These are phyloP conservation scores for Mythimna vitellina DNA, from an alignment of 2,888 invertebrate species.

Conservation along the genomic window DNA sequence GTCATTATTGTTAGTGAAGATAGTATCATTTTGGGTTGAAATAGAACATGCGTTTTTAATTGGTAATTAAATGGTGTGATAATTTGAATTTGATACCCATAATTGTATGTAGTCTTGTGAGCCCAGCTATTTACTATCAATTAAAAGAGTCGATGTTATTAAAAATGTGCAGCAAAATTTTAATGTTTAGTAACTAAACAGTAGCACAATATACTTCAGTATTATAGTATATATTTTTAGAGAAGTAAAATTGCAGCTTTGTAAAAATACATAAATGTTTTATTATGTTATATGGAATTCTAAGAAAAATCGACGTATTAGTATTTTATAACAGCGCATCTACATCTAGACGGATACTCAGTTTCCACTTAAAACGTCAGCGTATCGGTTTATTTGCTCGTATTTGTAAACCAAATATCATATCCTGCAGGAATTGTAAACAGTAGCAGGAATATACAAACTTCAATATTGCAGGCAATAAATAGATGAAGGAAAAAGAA, in stretches of 20 bases:
- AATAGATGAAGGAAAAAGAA: neutral
- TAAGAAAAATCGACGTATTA: neutral
- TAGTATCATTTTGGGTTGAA: neutral
- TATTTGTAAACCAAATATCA: conserved; percentile 51
- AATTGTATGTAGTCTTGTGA: neutral
- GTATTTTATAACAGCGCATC: conserved; percentile 12
- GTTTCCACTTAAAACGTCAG: conserved; percentile 55
- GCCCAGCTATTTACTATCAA: neutral
- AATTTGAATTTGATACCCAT: neutral
- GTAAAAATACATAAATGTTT: neutral
- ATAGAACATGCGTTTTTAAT: neutral
- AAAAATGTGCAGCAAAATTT: neutral
- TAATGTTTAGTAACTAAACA: neutral
- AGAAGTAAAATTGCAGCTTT: neutral
- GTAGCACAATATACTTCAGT: neutral
- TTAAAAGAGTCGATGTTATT: no score
- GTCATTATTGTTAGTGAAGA: neutral
- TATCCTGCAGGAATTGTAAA: conserved; percentile 34
- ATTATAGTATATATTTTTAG: neutral
- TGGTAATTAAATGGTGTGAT: neutral
- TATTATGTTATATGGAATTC: neutral
- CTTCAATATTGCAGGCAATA: neutral
- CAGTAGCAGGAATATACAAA: conserved; percentile 10
- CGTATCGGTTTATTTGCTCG: conserved; percentile 36
- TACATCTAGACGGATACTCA: conserved; percentile 8